Percentiles rank a stretch among this genome's conserved stretches.
Conservation (phyloP, 2,113 vertebrate genomes). For the Isurus oxyrinchus region DNA sequence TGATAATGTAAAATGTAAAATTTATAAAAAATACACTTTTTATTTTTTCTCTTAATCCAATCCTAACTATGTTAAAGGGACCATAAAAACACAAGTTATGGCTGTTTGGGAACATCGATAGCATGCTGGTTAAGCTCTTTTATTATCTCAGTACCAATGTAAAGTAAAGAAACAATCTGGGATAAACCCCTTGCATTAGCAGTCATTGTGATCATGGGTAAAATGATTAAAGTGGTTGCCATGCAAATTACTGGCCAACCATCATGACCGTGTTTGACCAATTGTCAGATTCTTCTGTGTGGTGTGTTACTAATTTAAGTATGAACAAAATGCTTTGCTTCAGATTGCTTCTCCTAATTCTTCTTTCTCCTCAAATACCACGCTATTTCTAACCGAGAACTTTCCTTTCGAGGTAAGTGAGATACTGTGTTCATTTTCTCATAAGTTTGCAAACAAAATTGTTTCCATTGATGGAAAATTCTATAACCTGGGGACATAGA, state of each 20-base stretch:
- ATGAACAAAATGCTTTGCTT: background rate
- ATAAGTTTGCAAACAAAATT: background rate
- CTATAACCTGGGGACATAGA: too few relatives aligned
- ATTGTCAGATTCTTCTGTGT: background rate
- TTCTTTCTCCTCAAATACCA: background rate
- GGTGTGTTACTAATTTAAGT: background rate
- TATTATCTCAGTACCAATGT: background rate
- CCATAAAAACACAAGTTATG: background rate
- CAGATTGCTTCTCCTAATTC: background rate
- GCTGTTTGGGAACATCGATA: background rate
- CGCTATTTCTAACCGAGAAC: background rate
- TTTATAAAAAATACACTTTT: too few relatives aligned
- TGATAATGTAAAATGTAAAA: too few relatives aligned
- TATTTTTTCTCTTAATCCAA: too few relatives aligned
- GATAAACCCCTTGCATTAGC: background rate
- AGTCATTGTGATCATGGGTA: background rate
- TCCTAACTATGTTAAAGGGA: background rate
- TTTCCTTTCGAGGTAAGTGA: background rate
- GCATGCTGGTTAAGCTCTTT: background rate
- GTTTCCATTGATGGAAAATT: too few relatives aligned
- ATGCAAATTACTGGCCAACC: background rate
- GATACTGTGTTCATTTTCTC: background rate
- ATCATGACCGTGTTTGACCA: background rate
- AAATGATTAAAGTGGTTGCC: background rate
- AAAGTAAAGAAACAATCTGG: background rate